phyloP scores from a whole-genome alignment of 1,140 invertebrate genomes.

The Trichonephila clavata region DNA sequence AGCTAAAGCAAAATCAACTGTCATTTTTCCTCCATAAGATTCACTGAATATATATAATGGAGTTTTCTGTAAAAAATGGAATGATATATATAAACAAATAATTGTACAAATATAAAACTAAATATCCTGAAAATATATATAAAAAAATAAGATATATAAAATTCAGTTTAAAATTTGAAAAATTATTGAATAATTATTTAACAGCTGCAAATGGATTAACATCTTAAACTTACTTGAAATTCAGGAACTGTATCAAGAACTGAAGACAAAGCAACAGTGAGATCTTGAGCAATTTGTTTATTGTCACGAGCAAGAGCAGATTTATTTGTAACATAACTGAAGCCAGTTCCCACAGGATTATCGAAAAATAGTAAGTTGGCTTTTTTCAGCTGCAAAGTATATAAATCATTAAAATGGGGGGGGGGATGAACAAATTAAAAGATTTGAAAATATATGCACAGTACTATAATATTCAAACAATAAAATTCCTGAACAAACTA shows the following conservation, averaged over 20 bases:
- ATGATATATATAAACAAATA: no score
- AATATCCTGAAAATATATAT: no score
- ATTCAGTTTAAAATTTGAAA: no score
- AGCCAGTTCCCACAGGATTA: slow-evolving; percentile 94
- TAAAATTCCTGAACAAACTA: no score
- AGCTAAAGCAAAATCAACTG: slow-evolving; percentile 87
- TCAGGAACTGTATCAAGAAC: slow-evolving; percentile 86
- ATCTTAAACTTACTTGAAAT: slow-evolving; percentile 82
- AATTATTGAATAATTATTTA: no score
- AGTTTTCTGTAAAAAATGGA: slow-evolving; percentile 81
- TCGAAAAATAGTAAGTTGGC: slow-evolving; percentile 92
- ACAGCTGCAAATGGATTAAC: background rate
- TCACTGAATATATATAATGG: slow-evolving; percentile 91
- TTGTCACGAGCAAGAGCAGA: slow-evolving; percentile 85
- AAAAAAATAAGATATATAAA: no score
- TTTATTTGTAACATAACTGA: slow-evolving; percentile 88
- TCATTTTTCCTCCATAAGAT: slow-evolving; percentile 95
- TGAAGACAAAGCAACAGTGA: slow-evolving; percentile 86
- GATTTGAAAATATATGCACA: no score
- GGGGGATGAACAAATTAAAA: no score
- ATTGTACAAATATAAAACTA: no score
- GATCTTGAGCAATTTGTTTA: slow-evolving; percentile 88
- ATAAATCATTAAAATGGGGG: background rate
- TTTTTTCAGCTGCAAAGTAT: slow-evolving; percentile 79
- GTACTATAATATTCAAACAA: no score